Conservation (phyloP, 92 coral and sea anemone species). For the Porites evermanni region DNA sequence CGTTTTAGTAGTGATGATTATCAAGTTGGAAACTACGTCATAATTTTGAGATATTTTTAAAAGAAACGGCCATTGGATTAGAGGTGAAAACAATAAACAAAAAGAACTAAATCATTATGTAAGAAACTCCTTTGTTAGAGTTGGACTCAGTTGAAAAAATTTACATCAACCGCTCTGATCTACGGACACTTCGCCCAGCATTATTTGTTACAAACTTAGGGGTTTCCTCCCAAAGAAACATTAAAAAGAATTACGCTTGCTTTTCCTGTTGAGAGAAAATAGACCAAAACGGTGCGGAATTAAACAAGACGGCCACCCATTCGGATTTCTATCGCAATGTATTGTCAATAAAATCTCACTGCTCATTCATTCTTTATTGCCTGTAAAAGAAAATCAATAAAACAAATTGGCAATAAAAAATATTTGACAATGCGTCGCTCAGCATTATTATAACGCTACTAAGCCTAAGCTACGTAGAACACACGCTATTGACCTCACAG, state of each 20-base stretch:
- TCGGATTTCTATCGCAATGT: neutral
- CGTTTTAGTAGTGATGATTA: neutral
- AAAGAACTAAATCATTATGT: neutral
- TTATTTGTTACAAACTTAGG: neutral
- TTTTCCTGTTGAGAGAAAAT: neutral
- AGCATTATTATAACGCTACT: too few species aligned
- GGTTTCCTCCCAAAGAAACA: too few species aligned
- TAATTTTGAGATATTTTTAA: slow-evolving; percentile 4
- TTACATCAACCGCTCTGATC: neutral
- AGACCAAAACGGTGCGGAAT: neutral
- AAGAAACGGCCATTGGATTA: neutral
- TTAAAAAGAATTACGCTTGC: too few species aligned
- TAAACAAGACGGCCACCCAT: too few species aligned
- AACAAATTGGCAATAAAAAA: neutral
- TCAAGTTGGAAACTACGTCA: neutral
- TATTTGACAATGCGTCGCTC: neutral
- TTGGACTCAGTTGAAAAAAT: neutral
- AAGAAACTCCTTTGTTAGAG: neutral
- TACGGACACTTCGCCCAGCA: neutral
- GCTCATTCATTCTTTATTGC: neutral
- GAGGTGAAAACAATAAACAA: neutral
- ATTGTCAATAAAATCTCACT: neutral
- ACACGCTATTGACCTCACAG: too few species aligned
- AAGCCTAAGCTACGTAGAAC: too few species aligned
- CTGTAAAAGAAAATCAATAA: neutral